Base-by-base conservation (phyloP, 2,888 invertebrate genomes). In the Unio delphinus region DNA sequence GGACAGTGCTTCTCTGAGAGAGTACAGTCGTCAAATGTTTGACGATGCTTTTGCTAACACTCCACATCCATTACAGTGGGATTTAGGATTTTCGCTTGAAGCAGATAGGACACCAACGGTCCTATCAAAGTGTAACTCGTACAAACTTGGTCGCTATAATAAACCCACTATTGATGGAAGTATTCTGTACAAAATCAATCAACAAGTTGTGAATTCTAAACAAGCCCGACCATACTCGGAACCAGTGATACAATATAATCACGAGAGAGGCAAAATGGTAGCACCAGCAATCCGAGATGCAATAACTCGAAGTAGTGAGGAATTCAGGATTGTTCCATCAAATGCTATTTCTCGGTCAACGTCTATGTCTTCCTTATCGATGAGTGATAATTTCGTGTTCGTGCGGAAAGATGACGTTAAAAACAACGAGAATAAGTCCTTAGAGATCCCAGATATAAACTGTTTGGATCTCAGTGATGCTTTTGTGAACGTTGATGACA, bases 1-100 rank as follows among this genome's bases (percentile, higher is more conserved):
- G 11, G 81, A 82, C 58, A 83, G 84, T 66, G 81, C 73, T 17
- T 77, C 70, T 54, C 66, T 82, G 62, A 62, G 76, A 23, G 75
- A 79, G 28, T 81, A 84, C 64, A 78, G 83, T 58, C 78, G 76
- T 64, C 75, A 77, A 56, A 79, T 81, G 77, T 84, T 84, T 67
- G 79, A 82, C 60, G 75, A 70, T 62, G 80, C 75, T 6, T 76
- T 84, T 20, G 45, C 15, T 11, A 45, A 65, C 66, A 17, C 61
- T 58, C 28, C 64, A 58, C 26, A 56, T 54, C 7, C 17, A 54
- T 15, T 54, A 65, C 55, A 45, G 15, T 0, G 15, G 15, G 45
- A 45, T 45, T 45, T 45, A 15, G 15, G 3, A 45, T 15, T 45
- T 45, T 45, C 45, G 8, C 45, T 15, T 45, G 45, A 45, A 15